Evolutionary conservation across 1,140 invertebrate species (phyloP), one percentile per base, ranked within the genome.

Genomic region (Varroa destructor): DNA sequence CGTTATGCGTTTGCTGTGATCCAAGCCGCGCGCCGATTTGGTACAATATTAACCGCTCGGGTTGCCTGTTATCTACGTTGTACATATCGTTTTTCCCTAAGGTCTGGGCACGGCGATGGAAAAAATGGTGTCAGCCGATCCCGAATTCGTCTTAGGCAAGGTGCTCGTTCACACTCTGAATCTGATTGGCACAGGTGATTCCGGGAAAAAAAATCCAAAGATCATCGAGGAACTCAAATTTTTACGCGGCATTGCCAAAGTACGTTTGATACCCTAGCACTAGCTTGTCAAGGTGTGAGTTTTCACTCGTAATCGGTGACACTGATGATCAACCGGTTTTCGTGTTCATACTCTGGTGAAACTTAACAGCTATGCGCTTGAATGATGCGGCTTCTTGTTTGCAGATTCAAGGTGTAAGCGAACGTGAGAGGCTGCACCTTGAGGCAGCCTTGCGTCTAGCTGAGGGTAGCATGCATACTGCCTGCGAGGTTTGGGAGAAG

Each of bases 401-500:
- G 46, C 46, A 51, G 46, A 8, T 51, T 51, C 46, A 51, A 8
- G 46, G 46, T 8, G 79, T 72, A 71, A 78, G 10, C 83, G 82
- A 77, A 78, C 82, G 40, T 75, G 81, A 70, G 83, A 82, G 77
- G 81, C 76, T 71, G 72, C 58, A 43, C 67, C 72, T 72, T 56
- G 61, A 73, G 55, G 71, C 74, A 80, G 81, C 55, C 72, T 80
- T 71, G 5, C 40, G 61, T 40, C 37, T 67, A 12, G 61, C 61
- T 14, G 61, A 67, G 36, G 61, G 61, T 46, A 40, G 46, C 2
- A 78, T 79, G 75, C 71, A 70, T 6, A 73, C 75, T 42, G 81
- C 83, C 0, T 78, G 77, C 64, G 37, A 74, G 25, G 74, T 79
- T 1, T 85, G 82, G 83, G 84, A 85, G 73, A 75, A 80, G 10